phyloP scores from a whole-genome alignment of 1,140 invertebrate genomes.

The Papilio xuthus region DNA sequence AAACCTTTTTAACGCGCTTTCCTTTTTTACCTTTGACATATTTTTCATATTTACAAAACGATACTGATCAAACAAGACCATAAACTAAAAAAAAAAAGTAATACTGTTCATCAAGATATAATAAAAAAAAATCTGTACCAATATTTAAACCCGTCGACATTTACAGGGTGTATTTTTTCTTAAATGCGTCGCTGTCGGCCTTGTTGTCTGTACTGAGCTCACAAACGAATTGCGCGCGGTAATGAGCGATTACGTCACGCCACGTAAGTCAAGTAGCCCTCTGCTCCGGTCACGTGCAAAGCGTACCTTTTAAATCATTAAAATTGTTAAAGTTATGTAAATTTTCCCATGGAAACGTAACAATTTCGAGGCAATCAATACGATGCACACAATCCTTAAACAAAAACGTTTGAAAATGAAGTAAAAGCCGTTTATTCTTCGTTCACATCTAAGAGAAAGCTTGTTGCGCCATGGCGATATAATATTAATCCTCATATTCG shows the following conservation, averaged over 20 bases:
- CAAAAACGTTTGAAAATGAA: no score
- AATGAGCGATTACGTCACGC: constrained; percentile 17
- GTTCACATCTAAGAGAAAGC: no score
- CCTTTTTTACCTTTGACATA: no score
- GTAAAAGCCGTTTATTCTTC: no score
- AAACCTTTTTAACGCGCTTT: no score
- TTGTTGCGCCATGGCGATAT: no score
- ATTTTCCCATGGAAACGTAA: background rate
- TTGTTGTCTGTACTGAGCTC: constrained; percentile 6
- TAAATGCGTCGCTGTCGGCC: background rate
- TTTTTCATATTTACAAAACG: no score
- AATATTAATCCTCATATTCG: no score
- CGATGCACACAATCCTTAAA: background rate
- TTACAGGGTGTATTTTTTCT: background rate
- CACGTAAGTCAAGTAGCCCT: constrained; percentile 3
- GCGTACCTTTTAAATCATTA: background rate
- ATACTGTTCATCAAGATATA: no score
- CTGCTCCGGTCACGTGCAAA: background rate
- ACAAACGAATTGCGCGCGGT: background rate
- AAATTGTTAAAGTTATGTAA: background rate
- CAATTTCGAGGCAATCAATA: background rate
- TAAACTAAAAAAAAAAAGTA: no score
- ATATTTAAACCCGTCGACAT: background rate
- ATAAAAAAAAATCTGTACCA: no score
- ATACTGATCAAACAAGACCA: no score